These are phyloP conservation scores for Hylaea fasciaria DNA, from an alignment of 2,888 invertebrate genomes.

Conservation along the genomic window DNA sequence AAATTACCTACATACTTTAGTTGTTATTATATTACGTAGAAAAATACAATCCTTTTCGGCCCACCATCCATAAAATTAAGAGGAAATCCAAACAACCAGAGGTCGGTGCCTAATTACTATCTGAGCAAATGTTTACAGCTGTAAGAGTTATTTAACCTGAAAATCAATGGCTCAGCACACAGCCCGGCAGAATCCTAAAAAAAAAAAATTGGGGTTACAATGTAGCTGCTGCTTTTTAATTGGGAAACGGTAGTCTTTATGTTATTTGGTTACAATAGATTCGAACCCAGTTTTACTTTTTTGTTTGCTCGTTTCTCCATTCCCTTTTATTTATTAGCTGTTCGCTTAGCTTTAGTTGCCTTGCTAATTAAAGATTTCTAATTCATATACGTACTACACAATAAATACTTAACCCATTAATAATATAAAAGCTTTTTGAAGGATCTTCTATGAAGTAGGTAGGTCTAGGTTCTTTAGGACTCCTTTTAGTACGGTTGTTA, in stretches of 20 bases:
- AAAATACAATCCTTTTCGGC: too few species aligned
- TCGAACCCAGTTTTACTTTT: slow-evolving; percentile 1
- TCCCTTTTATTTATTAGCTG: not conserved
- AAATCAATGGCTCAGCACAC: slow-evolving; percentile 41
- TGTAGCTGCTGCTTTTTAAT: slow-evolving; percentile 10
- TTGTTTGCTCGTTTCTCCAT: not conserved
- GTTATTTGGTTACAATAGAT: slow-evolving; percentile 19
- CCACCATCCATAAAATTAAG: not conserved
- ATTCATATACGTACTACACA: too few species aligned
- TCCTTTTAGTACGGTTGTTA: too few species aligned
- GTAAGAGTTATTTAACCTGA: slow-evolving; percentile 42
- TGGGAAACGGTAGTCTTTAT: slow-evolving; percentile 23
- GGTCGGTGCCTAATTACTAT: slow-evolving; percentile 54
- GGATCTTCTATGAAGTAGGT: too few species aligned
- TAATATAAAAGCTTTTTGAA: too few species aligned
- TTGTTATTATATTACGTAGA: too few species aligned
- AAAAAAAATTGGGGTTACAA: not conserved
- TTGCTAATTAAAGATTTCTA: not conserved
- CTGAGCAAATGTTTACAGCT: slow-evolving; percentile 55
- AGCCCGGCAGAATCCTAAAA: slow-evolving; percentile 10
- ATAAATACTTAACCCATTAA: too few species aligned
- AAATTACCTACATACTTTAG: too few species aligned
- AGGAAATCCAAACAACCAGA: slow-evolving; percentile 36
- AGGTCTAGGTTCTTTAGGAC: too few species aligned
- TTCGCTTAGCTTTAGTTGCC: not conserved